Evolutionary conservation across 2,113 vertebrate genomes (phyloP), one percentile per base, ranked within the genome.

Genomic region (Pygoscelis adeliae): DNA sequence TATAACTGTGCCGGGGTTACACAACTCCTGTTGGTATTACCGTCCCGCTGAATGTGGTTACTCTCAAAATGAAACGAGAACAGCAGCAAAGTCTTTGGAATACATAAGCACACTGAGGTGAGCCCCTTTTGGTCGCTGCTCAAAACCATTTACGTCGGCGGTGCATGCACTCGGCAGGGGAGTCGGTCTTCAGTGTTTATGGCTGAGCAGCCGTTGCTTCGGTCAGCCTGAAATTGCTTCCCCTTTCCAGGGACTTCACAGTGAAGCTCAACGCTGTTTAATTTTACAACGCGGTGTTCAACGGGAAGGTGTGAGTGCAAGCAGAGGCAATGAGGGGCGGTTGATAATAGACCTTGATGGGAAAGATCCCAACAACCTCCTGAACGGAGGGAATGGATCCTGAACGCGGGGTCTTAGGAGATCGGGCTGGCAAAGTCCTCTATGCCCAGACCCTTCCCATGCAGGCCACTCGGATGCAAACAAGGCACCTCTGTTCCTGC

Each of bases 1-100:
- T n/a, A 65, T 78, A 15, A 8, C 70, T 18, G 27, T 3, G 47
- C 56, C 0, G 0, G 25, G 81, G 5, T 72, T 38, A 50, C 61
- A n/a, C 73, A 79, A 11, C 85, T 26, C 52, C 52, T 15, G 59
- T 6, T 6, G 52, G n/a, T 17, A 5, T 15, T 40, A 47, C 74
- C 79, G 13, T 30, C 65, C 74, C 58, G 65, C 46, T 66, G 86
- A 36, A 49, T 0, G 27, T 13, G 79, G 53, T 55, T 34, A 2
- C 4, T 21, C 76, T 11, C 53, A 72, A 13, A 55, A 69, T 1
- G 34, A 34, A 42, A 52, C 0, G 0, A 67, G 66, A 91, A n/a
- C 0, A 58, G 74, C 74, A 90, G 76, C 76, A 63, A 59, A 94
- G 23, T 8, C 66, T 55, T n/a, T 13, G 30, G 55, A 58, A 90